Evolutionary conservation across 2,888 invertebrate genomes (phyloP).

Genomic region (Mellilla xanthometata): DNA sequence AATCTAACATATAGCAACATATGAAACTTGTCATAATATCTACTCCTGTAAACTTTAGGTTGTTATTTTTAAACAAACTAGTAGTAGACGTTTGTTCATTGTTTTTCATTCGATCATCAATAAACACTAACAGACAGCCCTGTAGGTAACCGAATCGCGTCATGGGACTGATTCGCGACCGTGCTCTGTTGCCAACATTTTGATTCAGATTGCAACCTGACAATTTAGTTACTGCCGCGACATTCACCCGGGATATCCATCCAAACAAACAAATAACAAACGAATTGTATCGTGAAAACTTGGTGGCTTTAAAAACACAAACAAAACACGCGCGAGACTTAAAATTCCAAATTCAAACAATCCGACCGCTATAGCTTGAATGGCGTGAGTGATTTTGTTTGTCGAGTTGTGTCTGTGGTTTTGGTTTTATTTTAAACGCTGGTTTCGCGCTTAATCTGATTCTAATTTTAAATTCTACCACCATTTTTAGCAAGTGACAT

Average conservation of each 20-base stretch:
- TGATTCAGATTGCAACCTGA: constrained; percentile 64
- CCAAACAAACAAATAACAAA: constrained; percentile 34
- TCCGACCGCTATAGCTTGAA: constrained; percentile 4
- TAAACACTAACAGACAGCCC: constrained; percentile 32
- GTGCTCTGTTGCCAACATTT: constrained; percentile 61
- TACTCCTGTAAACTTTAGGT: too few species aligned
- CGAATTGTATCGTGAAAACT: constrained; percentile 16
- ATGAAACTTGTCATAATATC: too few species aligned
- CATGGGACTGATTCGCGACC: constrained; percentile 58
- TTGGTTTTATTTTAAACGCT: not conserved
- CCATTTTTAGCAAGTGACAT: too few species aligned
- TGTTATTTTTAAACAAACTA: not conserved
- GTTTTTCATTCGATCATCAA: not conserved
- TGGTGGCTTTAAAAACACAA: not conserved
- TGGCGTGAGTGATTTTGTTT: constrained; percentile 17
- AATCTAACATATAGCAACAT: too few species aligned
- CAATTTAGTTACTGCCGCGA: constrained; percentile 66
- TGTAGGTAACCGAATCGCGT: constrained; percentile 45
- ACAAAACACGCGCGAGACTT: constrained; percentile 1
- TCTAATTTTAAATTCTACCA: constrained; percentile 7
- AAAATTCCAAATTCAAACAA: constrained; percentile 8
- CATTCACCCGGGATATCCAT: constrained; percentile 42
- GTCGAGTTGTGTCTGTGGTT: constrained; percentile 16
- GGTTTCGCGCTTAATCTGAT: constrained; percentile 3
- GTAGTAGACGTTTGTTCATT: not conserved